Base-by-base conservation (phyloP, 2,888 invertebrate genomes). In the Crocallis elinguaria region DNA sequence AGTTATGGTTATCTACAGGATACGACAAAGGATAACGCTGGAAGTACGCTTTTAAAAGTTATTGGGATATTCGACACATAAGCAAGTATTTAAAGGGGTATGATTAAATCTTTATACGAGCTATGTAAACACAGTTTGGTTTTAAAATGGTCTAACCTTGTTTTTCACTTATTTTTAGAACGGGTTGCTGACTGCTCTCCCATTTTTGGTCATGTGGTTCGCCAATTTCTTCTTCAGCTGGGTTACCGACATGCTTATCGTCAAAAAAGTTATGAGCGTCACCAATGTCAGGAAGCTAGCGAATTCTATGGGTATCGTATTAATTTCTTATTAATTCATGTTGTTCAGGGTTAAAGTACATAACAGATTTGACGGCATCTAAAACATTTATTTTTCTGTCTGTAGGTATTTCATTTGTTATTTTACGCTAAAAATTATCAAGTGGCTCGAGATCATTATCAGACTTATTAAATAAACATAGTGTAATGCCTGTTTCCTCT, bases 151-250 rank as follows among this genome's bases (percentile, higher is more conserved):
- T 19, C 23, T 9, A 12, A 3, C 11, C 29, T 17, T 3, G 5
- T 4, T 21, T 32, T 16, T 38, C 27, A 11, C 37, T 29, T 42
- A 54, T 53, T 88, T 84, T n/a, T 82, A 94, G 93, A 95, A 95
- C 71, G 95, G 95, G 1, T 62, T 95, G 4, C 76, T 95, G 1
- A 94, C 95, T 0, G 94, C 96, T 0, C 76, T 96, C 0, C 96
- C 96, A 0, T 97, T 96, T 70, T 79, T 96, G 9, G 92, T 93
- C 6, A 95, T 96, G 88, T 96, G 95, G 93, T 62, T 95, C 14
- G 77, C 94, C 13, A 95, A 95, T 64, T 95, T 95, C 64, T 91
- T 95, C 44, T 94, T 95, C 75, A 95, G 95, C 36, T 93, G 92
- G 73, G 64, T 93, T 0, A 93, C 95, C 0, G 95, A 96, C 67